Conservation (phyloP, 2,888 invertebrate genomes). For the Platypus cylindrus region DNA sequence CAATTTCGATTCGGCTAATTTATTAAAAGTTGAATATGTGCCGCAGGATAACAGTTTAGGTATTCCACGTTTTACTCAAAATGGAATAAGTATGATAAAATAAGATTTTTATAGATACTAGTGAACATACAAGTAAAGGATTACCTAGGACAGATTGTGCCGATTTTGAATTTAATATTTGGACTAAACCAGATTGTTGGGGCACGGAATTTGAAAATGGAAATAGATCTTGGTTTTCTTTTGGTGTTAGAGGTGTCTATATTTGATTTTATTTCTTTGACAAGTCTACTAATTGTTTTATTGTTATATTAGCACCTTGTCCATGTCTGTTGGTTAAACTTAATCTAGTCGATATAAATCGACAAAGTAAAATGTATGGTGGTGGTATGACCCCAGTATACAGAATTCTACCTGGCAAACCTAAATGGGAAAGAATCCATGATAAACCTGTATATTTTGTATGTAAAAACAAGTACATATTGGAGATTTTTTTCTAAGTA, state of each 20-base stretch:
- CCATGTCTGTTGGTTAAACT: conserved; percentile 53
- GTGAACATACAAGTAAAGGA: no score
- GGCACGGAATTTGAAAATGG: conserved; percentile 81
- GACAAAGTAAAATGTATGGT: conserved; percentile 80
- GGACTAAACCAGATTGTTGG: conserved; percentile 82
- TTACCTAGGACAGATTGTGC: conserved; percentile 36
- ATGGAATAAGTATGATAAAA: conserved; percentile 16
- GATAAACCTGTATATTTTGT: conserved; percentile 69
- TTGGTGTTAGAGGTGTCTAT: conserved; percentile 52
- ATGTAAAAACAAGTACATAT: conserved; percentile 20
- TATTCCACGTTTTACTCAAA: conserved; percentile 1
- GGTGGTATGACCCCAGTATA: conserved; percentile 84
- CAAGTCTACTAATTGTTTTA: no score
- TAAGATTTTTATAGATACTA: no score
- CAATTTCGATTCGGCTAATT: conserved; percentile 84
- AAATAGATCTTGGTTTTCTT: conserved; percentile 88
- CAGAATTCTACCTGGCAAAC: conserved; percentile 59
- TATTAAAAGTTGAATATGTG: conserved; percentile 68
- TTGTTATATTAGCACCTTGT: conserved; percentile 31
- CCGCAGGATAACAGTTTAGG: conserved; percentile 45
- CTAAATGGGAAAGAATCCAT: conserved; percentile 72
- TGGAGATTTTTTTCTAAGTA: background rate
- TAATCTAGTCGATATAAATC: conserved; percentile 77
- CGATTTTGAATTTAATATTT: conserved; percentile 75
- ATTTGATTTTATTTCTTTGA: conserved; percentile 3